These are phyloP conservation scores for Pomatorhinus ruficollis DNA, from an alignment of 2,113 vertebrate genomes.

Conservation along the genomic window DNA sequence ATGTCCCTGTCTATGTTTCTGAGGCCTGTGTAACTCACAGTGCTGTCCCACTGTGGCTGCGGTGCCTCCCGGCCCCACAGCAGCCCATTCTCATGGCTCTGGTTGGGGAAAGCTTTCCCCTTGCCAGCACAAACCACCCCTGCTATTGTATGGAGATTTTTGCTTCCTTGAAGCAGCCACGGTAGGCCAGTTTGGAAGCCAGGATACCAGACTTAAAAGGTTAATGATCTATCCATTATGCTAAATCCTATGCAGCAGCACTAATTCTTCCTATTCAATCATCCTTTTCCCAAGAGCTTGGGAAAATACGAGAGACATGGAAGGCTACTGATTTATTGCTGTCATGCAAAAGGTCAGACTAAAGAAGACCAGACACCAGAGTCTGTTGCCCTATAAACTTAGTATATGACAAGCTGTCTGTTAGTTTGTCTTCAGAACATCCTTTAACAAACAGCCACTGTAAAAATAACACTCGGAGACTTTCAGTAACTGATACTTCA, in stretches of 20 bases:
- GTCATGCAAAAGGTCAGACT: slow-evolving; percentile 42
- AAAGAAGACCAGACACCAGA: neutral
- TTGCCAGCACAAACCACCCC: neutral
- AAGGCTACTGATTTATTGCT: slow-evolving; percentile 51
- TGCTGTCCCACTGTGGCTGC: neutral
- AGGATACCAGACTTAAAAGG: slow-evolving; percentile 17
- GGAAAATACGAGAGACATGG: neutral
- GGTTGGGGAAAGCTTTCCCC: neutral
- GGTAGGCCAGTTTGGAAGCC: neutral
- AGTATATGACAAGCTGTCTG: neutral
- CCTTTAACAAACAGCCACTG: neutral
- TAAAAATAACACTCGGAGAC: neutral
- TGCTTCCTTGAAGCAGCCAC: neutral
- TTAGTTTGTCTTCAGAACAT: neutral
- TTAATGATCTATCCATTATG: slow-evolving; percentile 46
- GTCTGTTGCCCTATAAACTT: neutral
- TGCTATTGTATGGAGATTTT: neutral
- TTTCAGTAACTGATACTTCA: neutral
- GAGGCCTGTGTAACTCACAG: neutral
- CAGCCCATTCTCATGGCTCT: neutral
- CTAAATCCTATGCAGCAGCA: slow-evolving; percentile 28
- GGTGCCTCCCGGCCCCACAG: neutral
- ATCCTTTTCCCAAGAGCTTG: slow-evolving; percentile 32
- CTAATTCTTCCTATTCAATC: slow-evolving; percentile 41
- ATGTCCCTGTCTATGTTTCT: neutral